A percentile compares a stretch with the other conserved stretches of the same genome.
These are phyloP conservation scores for Protaetia brevitarsis DNA, from an alignment of 1,140 invertebrate species.

Conservation along the genomic window DNA sequence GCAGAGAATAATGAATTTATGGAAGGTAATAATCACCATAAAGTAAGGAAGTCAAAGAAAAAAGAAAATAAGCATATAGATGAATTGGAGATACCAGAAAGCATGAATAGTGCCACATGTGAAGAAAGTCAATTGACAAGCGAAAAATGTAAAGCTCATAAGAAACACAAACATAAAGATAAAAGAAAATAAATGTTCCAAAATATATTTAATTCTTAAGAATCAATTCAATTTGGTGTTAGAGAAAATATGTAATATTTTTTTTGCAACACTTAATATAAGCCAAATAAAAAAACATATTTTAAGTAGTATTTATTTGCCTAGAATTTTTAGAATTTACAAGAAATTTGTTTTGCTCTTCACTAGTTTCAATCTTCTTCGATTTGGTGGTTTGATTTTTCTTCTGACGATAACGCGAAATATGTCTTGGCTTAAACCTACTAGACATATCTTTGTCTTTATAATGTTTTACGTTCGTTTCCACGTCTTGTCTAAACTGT, in stretches of 20 bases:
- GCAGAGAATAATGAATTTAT: not conserved
- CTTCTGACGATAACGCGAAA: conserved; percentile 35
- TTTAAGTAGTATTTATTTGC: no score
- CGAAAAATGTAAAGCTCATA: not conserved
- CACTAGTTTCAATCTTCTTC: conserved; percentile 28
- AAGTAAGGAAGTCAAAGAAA: not conserved
- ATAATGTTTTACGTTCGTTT: conserved; percentile 35
- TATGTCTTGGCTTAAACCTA: conserved; percentile 44
- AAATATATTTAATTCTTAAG: not conserved
- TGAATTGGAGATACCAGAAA: no score
- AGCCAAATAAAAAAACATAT: no score
- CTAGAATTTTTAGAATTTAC: no score
- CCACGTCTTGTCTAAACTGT: conserved; percentile 49
- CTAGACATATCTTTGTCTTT: conserved; percentile 37
- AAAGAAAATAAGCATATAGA: no score
- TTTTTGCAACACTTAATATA: not conserved
- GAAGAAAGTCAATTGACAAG: no score
- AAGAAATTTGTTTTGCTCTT: not conserved
- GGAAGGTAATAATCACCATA: not conserved
- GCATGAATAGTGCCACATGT: no score
- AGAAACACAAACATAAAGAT: not conserved
- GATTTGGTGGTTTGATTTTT: conserved; percentile 36
- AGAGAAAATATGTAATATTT: not conserved
- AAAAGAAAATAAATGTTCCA: not conserved
- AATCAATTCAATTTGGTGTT: not conserved